Evolutionary conservation across 2,888 invertebrate genomes (phyloP).

Genomic region (Cheilosia pagana): DNA sequence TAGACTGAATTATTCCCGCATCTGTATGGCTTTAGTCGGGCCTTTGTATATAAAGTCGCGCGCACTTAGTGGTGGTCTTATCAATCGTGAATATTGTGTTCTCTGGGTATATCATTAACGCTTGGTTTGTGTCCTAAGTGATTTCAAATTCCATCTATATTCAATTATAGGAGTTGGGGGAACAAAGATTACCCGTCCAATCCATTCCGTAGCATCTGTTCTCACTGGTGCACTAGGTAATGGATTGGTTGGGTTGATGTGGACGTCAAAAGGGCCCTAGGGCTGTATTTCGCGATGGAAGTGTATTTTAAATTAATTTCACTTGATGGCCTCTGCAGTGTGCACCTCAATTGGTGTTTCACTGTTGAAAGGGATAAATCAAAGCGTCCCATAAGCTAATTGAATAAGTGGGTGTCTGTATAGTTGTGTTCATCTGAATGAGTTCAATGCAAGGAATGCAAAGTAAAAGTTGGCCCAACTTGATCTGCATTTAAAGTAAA

Average conservation of each 20-base stretch:
- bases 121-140: conserved; percentile 48
- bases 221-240: conserved; percentile 32
- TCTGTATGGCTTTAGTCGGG: background rate
- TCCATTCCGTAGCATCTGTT: conserved; percentile 7
- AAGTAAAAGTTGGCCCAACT: background rate
- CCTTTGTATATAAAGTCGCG: conserved; percentile 28
- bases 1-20: conserved; percentile 26
- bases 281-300: conserved; percentile 13
- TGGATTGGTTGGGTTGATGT: conserved; percentile 17
- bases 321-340: background rate
- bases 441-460: background rate
- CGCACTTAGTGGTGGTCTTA: conserved; percentile 32
- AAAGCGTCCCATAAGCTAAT: background rate
- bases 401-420: background rate
- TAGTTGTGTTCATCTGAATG: conserved; percentile 7
- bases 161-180: conserved; percentile 41
- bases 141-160: conserved; percentile 69
- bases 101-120: conserved; percentile 23
- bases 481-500: too few relatives aligned
- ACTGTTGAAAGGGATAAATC: conserved; percentile 21
- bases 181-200: conserved; percentile 1
- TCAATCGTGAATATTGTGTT: conserved; percentile 36
- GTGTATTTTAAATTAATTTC: conserved; percentile 15
- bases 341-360: conserved; percentile 11
- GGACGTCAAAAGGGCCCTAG: conserved; percentile 9